Base-by-base conservation (phyloP, 2,113 vertebrate genomes). In the Lophochroa leadbeateri region DNA sequence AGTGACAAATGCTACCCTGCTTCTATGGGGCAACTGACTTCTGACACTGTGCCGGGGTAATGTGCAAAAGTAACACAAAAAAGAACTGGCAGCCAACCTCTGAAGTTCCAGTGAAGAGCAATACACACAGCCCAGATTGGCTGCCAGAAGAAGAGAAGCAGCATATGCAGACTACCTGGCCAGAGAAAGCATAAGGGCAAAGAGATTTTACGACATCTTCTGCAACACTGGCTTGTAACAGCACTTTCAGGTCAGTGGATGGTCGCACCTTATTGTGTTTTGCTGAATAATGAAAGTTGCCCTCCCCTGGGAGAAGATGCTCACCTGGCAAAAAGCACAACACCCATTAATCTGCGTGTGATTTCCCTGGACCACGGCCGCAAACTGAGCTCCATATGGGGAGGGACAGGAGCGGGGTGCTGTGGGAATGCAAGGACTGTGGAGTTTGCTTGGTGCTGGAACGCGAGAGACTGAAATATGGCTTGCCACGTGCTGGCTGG, bases 391-490 rank as follows among this genome's bases (percentile, higher is more conserved):
- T 96, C 88, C 71, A 7, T 75, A 82, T 11, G 57, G 97, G 94
- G 95, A 97, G 95, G 93, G 90, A 64, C 63, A 86, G 86, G 84
- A 96, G 91, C 12, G 2, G 83, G 64, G 86, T 86, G 35, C 31
- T 39, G 13, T 2, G 27, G 97, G 97, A 97, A 98, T 97, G 97
- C 0, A 9, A 94, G 97, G 94, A 97, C 96, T 74, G 84, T 93
- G 94, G 95, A 81, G 88, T 97, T 96, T 97, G 96, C 96, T 86
- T 37, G 92, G 91, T 90, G 90, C 86, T 96, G 97, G 97, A 97
- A 97, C 96, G 95, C 35, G 43, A 97, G 96, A 97, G 94, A 86
- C 97, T 98, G 95, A 94, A 96, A 82, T 83, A 94, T 46, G 75
- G 82, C 88, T 98, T 97, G 97, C 97, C 95, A 96, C 24, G 23